Percentiles rank a stretch among this genome's conserved stretches.
These are phyloP conservation scores for Helobdella robusta DNA, from an alignment of 2,888 invertebrate species.

Conservation along the genomic window DNA sequence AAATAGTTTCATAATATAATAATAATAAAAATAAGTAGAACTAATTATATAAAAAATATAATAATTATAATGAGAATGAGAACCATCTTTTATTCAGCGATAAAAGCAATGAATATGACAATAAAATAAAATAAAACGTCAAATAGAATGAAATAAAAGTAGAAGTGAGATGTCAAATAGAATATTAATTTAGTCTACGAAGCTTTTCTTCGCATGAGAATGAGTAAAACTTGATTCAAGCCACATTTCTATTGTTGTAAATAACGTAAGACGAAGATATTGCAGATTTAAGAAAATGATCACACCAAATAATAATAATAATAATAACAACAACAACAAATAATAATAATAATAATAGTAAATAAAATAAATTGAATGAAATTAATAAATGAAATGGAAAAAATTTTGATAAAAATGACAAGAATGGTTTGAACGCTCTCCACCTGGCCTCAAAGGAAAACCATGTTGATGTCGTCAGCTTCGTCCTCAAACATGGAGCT, in stretches of 20 bases:
- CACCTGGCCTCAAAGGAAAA: slow-evolving; percentile 95
- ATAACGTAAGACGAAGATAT: background rate
- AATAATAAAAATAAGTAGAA: too few species aligned
- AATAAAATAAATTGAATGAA: background rate
- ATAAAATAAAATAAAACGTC: too few species aligned
- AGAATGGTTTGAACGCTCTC: slow-evolving; percentile 63
- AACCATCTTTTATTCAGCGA: too few species aligned
- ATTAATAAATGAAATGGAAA: background rate
- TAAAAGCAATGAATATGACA: too few species aligned
- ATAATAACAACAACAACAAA: background rate
- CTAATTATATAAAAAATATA: too few species aligned
- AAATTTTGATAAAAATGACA: background rate
- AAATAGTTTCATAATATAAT: too few species aligned
- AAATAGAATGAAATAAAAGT: too few species aligned
- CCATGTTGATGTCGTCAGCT: slow-evolving; percentile 92
- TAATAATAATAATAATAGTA: background rate
- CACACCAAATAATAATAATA: background rate
- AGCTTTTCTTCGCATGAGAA: too few species aligned
- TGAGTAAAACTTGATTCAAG: too few species aligned
- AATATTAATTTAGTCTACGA: too few species aligned
- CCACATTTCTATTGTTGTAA: slow-evolving; percentile 96
- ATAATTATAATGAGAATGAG: too few species aligned
- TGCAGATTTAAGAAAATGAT: background rate
- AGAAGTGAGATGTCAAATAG: too few species aligned
- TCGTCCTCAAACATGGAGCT: slow-evolving; percentile 89